A percentile compares a stretch with the other conserved stretches of the same genome.
These are phyloP conservation scores for Crossaster papposus DNA, from an alignment of 53 echinoderm and acorn worm species.

Conservation along the genomic window DNA sequence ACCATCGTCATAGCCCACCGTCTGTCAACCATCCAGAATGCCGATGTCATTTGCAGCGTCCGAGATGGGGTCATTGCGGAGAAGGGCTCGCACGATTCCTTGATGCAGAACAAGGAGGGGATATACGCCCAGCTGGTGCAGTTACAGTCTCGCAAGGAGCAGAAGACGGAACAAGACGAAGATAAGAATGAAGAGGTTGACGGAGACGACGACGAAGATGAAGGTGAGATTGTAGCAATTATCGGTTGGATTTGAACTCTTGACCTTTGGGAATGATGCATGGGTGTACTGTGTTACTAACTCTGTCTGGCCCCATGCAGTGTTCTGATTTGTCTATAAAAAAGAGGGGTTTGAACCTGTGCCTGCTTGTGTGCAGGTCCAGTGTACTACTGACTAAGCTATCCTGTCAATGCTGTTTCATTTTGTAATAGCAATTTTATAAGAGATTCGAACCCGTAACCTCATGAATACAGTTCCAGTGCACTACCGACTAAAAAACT, in stretches of 20 bases:
- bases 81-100: slow-evolving; percentile 80
- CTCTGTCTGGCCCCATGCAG: too few relatives aligned
- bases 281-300: background rate
- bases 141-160: slow-evolving; percentile 76
- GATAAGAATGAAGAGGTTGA: slow-evolving; percentile 37
- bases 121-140: slow-evolving; percentile 75
- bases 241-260: background rate
- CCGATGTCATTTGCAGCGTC: slow-evolving; percentile 89
- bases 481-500: background rate
- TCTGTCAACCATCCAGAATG: slow-evolving; percentile 91
- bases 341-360: background rate
- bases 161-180: slow-evolving; percentile 28
- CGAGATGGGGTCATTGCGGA: slow-evolving; percentile 78
- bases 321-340: background rate
- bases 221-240: background rate
- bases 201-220: slow-evolving; percentile 34
- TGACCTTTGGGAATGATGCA: background rate
- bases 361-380: too few relatives aligned
- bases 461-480: background rate
- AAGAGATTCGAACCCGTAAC: background rate
- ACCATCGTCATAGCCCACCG: slow-evolving; percentile 95
- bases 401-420: background rate
- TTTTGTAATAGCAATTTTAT: background rate
- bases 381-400: background rate
- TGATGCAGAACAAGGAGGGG: slow-evolving; percentile 86